phyloP scores from a whole-genome alignment of 2,888 invertebrate genomes.

The Pimpla rufipes region DNA sequence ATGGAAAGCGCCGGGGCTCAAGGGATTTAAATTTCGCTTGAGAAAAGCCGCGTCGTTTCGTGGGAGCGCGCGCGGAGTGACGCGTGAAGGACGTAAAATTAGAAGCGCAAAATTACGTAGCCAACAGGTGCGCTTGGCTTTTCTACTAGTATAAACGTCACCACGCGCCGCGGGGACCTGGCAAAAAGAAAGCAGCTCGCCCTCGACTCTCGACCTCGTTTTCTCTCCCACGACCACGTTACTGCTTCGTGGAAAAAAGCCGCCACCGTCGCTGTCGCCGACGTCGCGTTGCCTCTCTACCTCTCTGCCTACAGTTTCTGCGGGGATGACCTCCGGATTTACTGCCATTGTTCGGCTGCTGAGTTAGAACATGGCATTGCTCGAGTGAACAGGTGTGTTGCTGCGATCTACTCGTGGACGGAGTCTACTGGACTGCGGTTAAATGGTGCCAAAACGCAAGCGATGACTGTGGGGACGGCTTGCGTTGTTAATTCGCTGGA shows the following conservation, averaged over 20 bases:
- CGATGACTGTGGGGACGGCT: too few relatives aligned
- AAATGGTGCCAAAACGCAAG: too few relatives aligned
- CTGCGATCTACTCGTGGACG: too few relatives aligned
- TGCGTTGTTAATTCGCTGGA: too few relatives aligned
- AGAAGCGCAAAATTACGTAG: conserved; percentile 70
- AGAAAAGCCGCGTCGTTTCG: neutral
- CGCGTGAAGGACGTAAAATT: conserved; percentile 65
- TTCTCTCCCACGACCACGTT: conserved; percentile 42
- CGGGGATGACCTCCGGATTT: too few relatives aligned
- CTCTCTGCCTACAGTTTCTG: too few relatives aligned
- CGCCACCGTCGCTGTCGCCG: conserved; percentile 5
- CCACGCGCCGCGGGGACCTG: conserved; percentile 10
- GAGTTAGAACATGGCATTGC: too few relatives aligned
- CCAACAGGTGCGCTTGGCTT: conserved; percentile 71
- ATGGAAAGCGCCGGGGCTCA: neutral
- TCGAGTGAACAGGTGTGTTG: too few relatives aligned
- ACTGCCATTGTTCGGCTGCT: too few relatives aligned
- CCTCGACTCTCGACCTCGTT: conserved; percentile 69
- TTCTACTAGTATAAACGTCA: conserved; percentile 26
- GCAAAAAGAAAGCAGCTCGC: conserved; percentile 41
- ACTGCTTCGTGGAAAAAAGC: conserved; percentile 28
- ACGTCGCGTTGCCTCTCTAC: conserved; percentile 2
- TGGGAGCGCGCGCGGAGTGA: conserved; percentile 35
- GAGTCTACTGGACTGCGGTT: too few relatives aligned
- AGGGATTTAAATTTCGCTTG: conserved; percentile 13